Evolutionary conservation across 2,113 vertebrate species (phyloP).

Genomic region (Mormyrus iriodes): DNA sequence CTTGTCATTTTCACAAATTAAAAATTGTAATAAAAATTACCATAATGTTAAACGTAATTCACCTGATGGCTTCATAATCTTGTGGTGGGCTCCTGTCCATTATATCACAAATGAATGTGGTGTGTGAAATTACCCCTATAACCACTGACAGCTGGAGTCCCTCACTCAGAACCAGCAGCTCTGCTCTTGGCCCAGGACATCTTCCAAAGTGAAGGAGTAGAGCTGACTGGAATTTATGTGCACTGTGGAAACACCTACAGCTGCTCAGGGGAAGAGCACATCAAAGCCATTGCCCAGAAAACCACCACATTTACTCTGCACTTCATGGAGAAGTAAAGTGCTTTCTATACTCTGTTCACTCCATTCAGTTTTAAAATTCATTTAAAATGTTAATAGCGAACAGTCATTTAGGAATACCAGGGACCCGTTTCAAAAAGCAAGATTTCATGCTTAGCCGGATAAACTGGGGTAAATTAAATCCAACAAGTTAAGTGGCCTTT

Average conservation of each 20-base stretch:
- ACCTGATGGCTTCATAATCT: not conserved
- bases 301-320: constrained; percentile 55
- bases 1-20: not conserved
- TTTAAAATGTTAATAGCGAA: not conserved
- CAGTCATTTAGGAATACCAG: not conserved
- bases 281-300: constrained; percentile 61
- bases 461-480: no score
- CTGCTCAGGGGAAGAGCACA: constrained; percentile 54
- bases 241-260: constrained; percentile 76
- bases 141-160: constrained; percentile 58
- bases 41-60: not conserved
- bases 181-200: constrained; percentile 58
- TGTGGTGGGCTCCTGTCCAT: not conserved
- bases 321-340: constrained; percentile 67
- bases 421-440: not conserved
- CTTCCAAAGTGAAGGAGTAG: constrained; percentile 42
- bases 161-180: constrained; percentile 52
- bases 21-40: not conserved
- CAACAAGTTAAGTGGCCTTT: not conserved
- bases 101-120: not conserved
- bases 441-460: not conserved
- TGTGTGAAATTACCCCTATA: not conserved
- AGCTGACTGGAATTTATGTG: constrained; percentile 66
- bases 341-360: not conserved
- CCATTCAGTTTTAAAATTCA: not conserved